A percentile compares a stretch with the other conserved stretches of the same genome.
Conservation (phyloP, 2,113 vertebrate species). For the Protobothrops flavoviridis region DNA sequence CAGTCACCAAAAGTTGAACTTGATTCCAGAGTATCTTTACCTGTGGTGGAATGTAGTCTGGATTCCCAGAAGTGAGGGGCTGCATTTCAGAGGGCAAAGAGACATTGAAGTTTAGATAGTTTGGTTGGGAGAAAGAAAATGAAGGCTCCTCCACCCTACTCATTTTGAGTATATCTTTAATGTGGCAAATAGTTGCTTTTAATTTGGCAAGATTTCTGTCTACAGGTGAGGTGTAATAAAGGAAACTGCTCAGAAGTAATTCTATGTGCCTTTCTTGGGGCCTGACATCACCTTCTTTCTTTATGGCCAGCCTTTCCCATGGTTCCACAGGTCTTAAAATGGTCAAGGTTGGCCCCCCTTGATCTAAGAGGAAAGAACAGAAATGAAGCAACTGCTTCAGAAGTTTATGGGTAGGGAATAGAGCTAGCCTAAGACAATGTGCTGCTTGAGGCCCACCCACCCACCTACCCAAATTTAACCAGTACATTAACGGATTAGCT, state of each 20-base stretch:
- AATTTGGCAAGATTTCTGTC: background rate
- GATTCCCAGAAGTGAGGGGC: background rate
- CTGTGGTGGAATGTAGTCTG: background rate
- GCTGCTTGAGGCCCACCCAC: background rate
- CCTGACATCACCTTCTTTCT: too few species aligned
- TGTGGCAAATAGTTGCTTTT: background rate
- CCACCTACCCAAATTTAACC: background rate
- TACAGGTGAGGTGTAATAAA: background rate
- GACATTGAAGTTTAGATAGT: background rate
- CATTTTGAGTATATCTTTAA: background rate
- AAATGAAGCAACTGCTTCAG: background rate
- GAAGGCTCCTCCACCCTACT: too few species aligned
- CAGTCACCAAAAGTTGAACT: background rate
- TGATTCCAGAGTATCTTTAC: background rate
- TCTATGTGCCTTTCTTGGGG: background rate
- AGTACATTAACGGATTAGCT: background rate
- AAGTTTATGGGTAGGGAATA: background rate
- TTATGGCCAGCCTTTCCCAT: too few species aligned
- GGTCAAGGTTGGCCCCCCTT: background rate
- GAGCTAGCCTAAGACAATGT: background rate
- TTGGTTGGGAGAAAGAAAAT: background rate
- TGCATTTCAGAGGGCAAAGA: background rate
- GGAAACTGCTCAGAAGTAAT: background rate
- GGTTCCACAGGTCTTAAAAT: background rate
- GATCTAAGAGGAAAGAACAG: background rate